Base-by-base conservation (phyloP, 2,113 vertebrate genomes). In the Xenopus borealis region DNA sequence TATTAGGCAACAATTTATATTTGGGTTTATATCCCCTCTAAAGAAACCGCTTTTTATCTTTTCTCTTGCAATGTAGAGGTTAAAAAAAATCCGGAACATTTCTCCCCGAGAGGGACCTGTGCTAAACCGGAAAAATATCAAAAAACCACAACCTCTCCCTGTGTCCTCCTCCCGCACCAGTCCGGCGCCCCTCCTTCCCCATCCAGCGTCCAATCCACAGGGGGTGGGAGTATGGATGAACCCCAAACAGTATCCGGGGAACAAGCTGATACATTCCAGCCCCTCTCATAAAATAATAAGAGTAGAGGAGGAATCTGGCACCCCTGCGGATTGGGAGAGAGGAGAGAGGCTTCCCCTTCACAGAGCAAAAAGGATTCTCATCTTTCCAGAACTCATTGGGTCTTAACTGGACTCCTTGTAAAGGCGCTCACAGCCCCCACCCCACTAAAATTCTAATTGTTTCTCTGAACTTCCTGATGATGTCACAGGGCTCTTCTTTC, bases 131-230 rank as follows among this genome's bases (percentile, higher is more conserved):
- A 87, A 89, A 85, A 89, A 85, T 79, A 78, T 86, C 78, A 88
- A 88, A 40, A 40, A 83, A 78, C 83, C 78, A 79, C 87, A 86
- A 88, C 89, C 80, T 81, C 63, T 20, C 4, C 64, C 79, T 75
- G 23, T 69, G 66, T 69, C 45, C 58, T 69, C 66, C 45, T 78
- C 85, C 71, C 76, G 85, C 83, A 89, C 2, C 66, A 81, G 79
- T 85, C 80, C 83, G 86, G 87, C 83, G 40, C 74, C 59, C 85
- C 88, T 85, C 80, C 77, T 40, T 87, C 83, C 83, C 87, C 88
- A 94, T 94, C 92, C 86, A 87, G 93, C 90, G 82, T 91, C 80
- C 73, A 86, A 86, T 94, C 93, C 92, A 87, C 81, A 81, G 90
- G 92, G 89, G 76, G 81, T 82, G 10, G 83, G 80, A 92, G 89